Base-by-base conservation (phyloP, 2,113 vertebrate species). In the Cebus imitator region DNA sequence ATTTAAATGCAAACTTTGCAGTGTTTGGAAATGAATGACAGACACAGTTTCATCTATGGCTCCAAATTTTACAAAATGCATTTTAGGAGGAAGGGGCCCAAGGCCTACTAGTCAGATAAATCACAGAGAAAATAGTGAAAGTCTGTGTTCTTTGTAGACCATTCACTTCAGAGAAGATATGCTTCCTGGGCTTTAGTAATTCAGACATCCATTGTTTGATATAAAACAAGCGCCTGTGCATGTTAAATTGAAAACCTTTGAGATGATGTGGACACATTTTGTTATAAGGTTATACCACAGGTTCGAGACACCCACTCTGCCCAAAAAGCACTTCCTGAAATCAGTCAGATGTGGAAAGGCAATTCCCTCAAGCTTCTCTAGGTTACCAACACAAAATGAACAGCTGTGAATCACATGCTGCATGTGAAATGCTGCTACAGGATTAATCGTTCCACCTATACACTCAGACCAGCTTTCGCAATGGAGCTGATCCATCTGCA, bases 231-330 rank as follows among this genome's bases (percentile, higher is more conserved):
- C 37, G 90, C 79, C 11, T 82, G 17, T 32, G 8, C 66, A 80
- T 93, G 83, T 96, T 83, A 87, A 84, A 57, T 87, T 93, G 55
- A 91, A 97, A 97, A 93, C 61, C 76, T 90, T 92, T 76, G 48
- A 89, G 75, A 75, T 96, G 64, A 88, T 84, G 32, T 27, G 83
- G 52, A 75, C n/a, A 70, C 20, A 14, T 85, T 76, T 84, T 95
- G 14, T 92, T 52, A 9, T 25, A 78, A 72, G 45, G 45, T 52
- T 89, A 35, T 35, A 21, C 55, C 27, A 48, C 27, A 89, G 30
- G 32, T 52, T 86, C 5, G 68, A 4, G 0, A 37, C 40, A 87
- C 27, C 35, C 4, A 27, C 52, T 80, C 73, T 55, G 21, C 45
- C 58, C 27, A 14, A 73, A 64, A n/a, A 37, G 27, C 32, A 75